Conservation (phyloP, 2,797 vertebrate species). For the Siniperca undulata region DNA sequence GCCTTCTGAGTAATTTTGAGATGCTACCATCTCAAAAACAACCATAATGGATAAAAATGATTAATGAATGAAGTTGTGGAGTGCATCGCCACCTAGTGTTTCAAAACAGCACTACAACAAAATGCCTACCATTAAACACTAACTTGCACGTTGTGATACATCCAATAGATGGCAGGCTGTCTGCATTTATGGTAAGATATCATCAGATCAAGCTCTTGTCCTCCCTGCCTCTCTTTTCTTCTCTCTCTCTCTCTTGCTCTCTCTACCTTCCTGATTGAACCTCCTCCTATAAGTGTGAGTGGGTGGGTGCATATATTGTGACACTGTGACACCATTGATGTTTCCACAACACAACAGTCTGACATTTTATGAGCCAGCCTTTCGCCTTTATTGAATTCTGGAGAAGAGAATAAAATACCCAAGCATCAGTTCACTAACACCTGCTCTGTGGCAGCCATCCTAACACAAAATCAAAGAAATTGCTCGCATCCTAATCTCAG, state of each 20-base stretch:
- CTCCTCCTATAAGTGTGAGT: slow-evolving; percentile 44
- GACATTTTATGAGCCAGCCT: slow-evolving; percentile 50
- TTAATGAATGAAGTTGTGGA: slow-evolving; percentile 20
- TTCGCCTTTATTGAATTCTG: slow-evolving; percentile 53
- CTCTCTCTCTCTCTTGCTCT: background rate
- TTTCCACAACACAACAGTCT: slow-evolving; percentile 47
- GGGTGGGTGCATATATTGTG: slow-evolving; percentile 52
- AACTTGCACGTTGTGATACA: slow-evolving; percentile 18
- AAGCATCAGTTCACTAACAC: slow-evolving; percentile 33
- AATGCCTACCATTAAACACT: background rate
- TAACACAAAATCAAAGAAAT: slow-evolving; percentile 48
- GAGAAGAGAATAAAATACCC: slow-evolving; percentile 27
- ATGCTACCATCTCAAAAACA: background rate
- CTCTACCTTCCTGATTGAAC: slow-evolving; percentile 20
- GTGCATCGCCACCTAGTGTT: slow-evolving; percentile 63
- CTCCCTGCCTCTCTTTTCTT: background rate
- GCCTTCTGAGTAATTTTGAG: background rate
- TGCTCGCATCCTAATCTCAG: slow-evolving; percentile 29
- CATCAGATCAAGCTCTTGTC: background rate
- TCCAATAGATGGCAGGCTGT: slow-evolving; percentile 76
- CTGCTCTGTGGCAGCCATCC: slow-evolving; percentile 45
- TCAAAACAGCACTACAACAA: slow-evolving; percentile 30
- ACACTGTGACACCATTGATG: slow-evolving; percentile 64
- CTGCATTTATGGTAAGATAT: slow-evolving; percentile 43
- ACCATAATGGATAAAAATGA: background rate